Evolutionary conservation across 2,113 vertebrate genomes (phyloP).

Genomic region (Saguinus midas): DNA sequence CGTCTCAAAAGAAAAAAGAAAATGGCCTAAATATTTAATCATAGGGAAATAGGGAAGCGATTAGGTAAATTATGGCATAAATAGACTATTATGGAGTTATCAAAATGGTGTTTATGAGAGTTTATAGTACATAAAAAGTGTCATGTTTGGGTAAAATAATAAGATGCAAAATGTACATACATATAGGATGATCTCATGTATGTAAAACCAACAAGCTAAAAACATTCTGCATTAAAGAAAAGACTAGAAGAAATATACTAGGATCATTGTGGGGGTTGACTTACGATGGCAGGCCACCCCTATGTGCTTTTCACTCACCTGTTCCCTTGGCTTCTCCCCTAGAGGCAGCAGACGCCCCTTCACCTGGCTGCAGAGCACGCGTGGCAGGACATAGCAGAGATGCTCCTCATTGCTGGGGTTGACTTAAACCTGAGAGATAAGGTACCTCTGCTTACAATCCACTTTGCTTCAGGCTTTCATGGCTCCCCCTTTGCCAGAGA

Average conservation of each 20-base stretch:
- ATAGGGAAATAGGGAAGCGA: not conserved
- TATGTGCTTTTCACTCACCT: not conserved
- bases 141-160: not conserved
- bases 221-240: not conserved
- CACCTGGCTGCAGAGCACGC: conserved; percentile 90
- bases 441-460: conserved; percentile 77
- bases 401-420: conserved; percentile 89
- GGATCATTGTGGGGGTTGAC: not conserved
- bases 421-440: conserved; percentile 91
- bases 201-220: not conserved
- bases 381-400: conserved; percentile 89
- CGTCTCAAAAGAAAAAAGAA: not conserved
- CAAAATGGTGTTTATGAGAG: not conserved
- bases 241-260: not conserved
- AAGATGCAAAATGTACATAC: not conserved
- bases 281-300: not conserved
- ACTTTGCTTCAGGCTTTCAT: too few relatives aligned
- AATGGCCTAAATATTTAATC: not conserved
- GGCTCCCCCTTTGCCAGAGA: not conserved
- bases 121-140: not conserved
- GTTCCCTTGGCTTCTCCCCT: conserved; percentile 15
- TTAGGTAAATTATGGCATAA: not conserved
- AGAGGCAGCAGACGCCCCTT: conserved; percentile 92
- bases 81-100: not conserved
- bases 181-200: not conserved